These are phyloP conservation scores for Chionomys nivalis DNA, from an alignment of 2,113 vertebrate species.

Conservation along the genomic window DNA sequence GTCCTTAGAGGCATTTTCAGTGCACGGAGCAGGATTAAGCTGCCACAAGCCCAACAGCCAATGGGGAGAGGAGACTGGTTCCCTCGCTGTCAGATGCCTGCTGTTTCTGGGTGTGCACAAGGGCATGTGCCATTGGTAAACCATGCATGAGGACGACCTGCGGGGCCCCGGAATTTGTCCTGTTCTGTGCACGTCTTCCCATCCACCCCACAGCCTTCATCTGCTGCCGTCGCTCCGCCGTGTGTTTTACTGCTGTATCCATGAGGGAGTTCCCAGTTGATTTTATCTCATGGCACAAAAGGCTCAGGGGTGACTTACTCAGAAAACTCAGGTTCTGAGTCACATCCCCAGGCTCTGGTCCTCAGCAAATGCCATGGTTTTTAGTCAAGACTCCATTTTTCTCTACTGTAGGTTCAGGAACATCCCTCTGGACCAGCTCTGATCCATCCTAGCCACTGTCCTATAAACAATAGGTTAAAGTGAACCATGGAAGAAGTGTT, in stretches of 20 bases:
- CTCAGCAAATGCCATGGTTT: neutral
- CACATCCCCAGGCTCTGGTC: neutral
- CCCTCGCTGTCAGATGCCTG: neutral
- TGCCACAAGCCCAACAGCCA: neutral
- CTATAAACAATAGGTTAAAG: neutral
- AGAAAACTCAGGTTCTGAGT: neutral
- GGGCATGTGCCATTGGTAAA: neutral
- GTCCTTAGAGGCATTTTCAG: neutral
- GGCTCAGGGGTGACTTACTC: neutral
- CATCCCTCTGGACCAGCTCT: neutral
- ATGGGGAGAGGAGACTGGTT: neutral
- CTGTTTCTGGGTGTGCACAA: rapidly evolving
- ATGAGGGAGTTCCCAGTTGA: neutral
- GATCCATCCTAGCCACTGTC: neutral
- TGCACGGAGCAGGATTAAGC: neutral
- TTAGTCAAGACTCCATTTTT: neutral
- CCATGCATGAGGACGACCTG: neutral
- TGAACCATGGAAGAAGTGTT: neutral
- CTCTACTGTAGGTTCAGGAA: neutral
- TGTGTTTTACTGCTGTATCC: neutral
- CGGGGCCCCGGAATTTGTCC: neutral
- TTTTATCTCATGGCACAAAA: neutral
- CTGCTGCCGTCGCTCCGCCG: rapidly evolving
- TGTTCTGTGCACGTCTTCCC: neutral
- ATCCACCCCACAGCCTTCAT: neutral